Percentiles rank a stretch among this genome's conserved stretches.
These are phyloP conservation scores for Urocyon cinereoargenteus DNA, from an alignment of 2,797 vertebrate species.

Conservation along the genomic window DNA sequence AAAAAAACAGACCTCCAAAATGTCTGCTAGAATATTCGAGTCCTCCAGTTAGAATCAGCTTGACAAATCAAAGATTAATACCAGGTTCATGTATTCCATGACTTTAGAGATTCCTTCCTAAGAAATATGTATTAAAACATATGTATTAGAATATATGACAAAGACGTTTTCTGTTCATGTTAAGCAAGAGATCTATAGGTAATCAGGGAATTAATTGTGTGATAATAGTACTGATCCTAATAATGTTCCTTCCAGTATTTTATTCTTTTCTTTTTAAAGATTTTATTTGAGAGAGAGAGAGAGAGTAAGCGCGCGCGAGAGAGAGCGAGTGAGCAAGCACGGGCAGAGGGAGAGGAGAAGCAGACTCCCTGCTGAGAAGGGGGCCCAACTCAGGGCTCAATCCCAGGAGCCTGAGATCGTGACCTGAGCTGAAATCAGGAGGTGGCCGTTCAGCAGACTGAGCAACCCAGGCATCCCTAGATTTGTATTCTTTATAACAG, in stretches of 20 bases:
- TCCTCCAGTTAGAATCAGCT: background rate
- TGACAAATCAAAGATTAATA: background rate
- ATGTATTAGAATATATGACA: background rate
- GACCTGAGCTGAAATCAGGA: background rate
- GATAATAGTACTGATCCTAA: background rate
- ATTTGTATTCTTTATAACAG: background rate
- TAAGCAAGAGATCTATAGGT: background rate
- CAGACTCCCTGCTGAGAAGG: background rate
- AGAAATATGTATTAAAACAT: background rate
- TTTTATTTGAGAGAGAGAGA: background rate
- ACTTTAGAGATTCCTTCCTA: conserved; percentile 34
- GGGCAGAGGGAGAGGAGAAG: background rate
- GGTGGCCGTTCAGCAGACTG: background rate
- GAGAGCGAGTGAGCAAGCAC: no score
- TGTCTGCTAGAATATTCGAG: background rate
- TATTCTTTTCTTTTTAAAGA: background rate
- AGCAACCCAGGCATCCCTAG: background rate
- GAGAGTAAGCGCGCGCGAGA: no score
- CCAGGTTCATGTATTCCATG: background rate
- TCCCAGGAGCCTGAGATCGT: background rate
- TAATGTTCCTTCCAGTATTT: background rate
- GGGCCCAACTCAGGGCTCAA: background rate
- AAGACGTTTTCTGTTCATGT: background rate
- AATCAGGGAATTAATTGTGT: background rate
- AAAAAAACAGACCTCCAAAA: background rate